Evolutionary conservation across 92 coral and sea anemone species (phyloP).

Genomic region (Parazoanthus darwini): DNA sequence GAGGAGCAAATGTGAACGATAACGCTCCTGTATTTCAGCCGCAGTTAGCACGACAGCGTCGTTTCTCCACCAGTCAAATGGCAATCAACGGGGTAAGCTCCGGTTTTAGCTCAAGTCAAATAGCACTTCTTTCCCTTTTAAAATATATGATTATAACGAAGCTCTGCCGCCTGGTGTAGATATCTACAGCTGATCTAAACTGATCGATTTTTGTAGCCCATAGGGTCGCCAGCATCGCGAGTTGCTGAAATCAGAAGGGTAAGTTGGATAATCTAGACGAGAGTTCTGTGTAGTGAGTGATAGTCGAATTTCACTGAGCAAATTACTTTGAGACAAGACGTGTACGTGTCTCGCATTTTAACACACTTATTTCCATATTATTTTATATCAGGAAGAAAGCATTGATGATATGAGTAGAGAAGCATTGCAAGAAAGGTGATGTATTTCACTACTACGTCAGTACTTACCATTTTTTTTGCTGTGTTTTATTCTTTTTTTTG

Average conservation of each 20-base stretch:
- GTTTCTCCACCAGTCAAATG: constrained; percentile 86
- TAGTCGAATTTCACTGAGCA: neutral
- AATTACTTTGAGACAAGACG: neutral
- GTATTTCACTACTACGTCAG: neutral
- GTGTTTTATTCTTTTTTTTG: neutral
- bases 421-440: constrained; percentile 73
- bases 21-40: constrained; percentile 75
- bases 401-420: constrained; percentile 77
- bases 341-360: neutral
- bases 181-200: constrained; percentile 13
- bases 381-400: constrained; percentile 62
- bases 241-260: constrained; percentile 89
- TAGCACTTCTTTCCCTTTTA: neutral
- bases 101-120: neutral
- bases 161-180: neutral
- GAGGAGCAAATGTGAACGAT: constrained; percentile 91
- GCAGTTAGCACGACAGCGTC: constrained; percentile 80
- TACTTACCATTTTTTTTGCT: neutral
- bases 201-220: constrained; percentile 37
- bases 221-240: constrained; percentile 97
- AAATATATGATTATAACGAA: neutral
- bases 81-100: constrained; percentile 63
- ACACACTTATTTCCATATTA: neutral
- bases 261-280: neutral
- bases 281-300: neutral